A percentile compares a stretch with the other conserved stretches of the same genome.
These are phyloP conservation scores for Nezara viridula DNA, from an alignment of 2,888 invertebrate genomes.

Conservation along the genomic window DNA sequence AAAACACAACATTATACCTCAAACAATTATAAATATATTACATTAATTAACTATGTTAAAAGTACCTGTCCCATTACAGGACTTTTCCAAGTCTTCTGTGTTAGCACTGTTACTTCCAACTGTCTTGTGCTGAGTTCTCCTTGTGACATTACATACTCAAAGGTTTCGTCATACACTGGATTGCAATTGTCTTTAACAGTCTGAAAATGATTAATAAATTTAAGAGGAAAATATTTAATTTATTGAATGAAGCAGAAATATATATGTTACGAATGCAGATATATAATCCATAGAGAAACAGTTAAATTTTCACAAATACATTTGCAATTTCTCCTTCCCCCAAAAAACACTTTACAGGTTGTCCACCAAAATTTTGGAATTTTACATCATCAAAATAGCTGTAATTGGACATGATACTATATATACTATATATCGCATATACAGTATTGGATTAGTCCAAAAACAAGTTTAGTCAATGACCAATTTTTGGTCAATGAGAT, in stretches of 20 bases:
- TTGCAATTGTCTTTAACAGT: slow-evolving; percentile 90
- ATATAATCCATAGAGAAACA: too few species aligned
- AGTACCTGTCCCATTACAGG: slow-evolving; percentile 85
- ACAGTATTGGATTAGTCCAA: too few species aligned
- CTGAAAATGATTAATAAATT: slow-evolving; percentile 68
- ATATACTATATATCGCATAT: too few species aligned
- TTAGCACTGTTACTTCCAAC: slow-evolving; percentile 88
- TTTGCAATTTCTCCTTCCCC: too few species aligned
- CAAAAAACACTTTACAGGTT: too few species aligned
- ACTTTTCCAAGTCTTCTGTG: slow-evolving; percentile 88
- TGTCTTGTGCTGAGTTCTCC: slow-evolving; percentile 83
- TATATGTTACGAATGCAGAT: too few species aligned
- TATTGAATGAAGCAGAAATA: background rate
- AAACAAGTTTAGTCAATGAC: too few species aligned
- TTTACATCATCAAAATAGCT: too few species aligned
- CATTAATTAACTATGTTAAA: background rate
- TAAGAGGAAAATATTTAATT: background rate
- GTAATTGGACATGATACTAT: too few species aligned
- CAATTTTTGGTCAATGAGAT: too few species aligned
- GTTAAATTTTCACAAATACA: too few species aligned
- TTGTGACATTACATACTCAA: slow-evolving; percentile 88
- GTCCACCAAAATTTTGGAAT: too few species aligned
- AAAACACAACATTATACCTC: slow-evolving; percentile 50
- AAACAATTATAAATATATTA: background rate
- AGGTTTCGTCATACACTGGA: slow-evolving; percentile 91